A percentile compares a stretch with the other conserved stretches of the same genome.
phyloP scores from a whole-genome alignment of 2,888 invertebrate species.

The Drosophila prolongata region DNA sequence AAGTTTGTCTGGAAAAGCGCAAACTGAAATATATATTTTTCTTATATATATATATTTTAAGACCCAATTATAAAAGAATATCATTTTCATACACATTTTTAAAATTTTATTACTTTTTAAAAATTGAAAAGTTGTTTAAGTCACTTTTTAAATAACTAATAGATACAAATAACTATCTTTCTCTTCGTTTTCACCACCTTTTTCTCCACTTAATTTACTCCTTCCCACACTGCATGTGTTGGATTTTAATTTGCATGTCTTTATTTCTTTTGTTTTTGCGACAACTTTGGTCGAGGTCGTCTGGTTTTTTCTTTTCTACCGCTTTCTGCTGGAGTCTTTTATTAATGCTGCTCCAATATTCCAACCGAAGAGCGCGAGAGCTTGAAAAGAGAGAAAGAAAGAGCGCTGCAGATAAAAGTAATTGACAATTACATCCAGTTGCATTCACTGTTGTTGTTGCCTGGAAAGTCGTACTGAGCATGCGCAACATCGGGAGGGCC shows the following conservation, averaged over 20 bases:
- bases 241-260: slow-evolving; percentile 30
- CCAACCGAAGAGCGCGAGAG: slow-evolving; percentile 39
- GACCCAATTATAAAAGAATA: no score
- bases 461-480: slow-evolving; percentile 34
- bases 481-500: slow-evolving; percentile 11
- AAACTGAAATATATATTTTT: neutral
- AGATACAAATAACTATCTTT: neutral
- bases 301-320: slow-evolving; percentile 71
- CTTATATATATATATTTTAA: no score
- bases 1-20: neutral
- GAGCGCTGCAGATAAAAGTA: slow-evolving; percentile 38
- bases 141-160: no score
- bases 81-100: no score
- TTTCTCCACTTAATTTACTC: neutral
- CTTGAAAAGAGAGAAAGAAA: neutral
- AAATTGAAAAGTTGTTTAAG: no score
- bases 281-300: slow-evolving; percentile 81
- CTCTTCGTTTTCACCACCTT: neutral
- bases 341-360: slow-evolving; percentile 44
- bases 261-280: slow-evolving; percentile 55
- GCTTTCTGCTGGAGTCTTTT: slow-evolving; percentile 47
- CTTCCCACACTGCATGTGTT: slow-evolving; percentile 12
- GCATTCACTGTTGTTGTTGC: slow-evolving; percentile 31
- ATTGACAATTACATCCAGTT: neutral
- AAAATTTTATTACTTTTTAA: no score